Evolutionary conservation across 2,888 invertebrate species (phyloP).

Genomic region (Teinopalpus imperialis): DNA sequence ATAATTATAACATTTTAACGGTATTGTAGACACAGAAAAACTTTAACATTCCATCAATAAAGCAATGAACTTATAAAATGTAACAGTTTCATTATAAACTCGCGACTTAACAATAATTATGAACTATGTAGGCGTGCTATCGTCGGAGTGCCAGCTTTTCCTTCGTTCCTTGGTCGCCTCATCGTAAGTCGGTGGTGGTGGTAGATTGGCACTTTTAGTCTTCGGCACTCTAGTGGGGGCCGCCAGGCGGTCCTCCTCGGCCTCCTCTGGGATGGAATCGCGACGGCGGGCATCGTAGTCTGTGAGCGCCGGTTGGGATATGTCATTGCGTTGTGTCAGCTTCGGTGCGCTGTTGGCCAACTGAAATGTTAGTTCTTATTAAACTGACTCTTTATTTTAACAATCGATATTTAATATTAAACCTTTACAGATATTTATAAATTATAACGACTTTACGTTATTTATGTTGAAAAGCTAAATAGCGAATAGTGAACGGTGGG

Average conservation of each 20-base stretch:
- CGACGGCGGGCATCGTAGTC: slow-evolving; percentile 81
- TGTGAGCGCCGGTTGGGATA: slow-evolving; percentile 82
- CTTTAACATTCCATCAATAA: too few relatives aligned
- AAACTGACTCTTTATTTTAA: background rate
- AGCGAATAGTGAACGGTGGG: too few relatives aligned
- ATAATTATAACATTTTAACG: too few relatives aligned
- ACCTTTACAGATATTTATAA: too few relatives aligned
- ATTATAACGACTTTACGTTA: too few relatives aligned
- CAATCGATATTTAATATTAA: too few relatives aligned
- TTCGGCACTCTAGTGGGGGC: slow-evolving; percentile 53
- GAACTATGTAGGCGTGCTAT: slow-evolving; percentile 59
- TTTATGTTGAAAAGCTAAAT: too few relatives aligned
- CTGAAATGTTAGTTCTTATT: slow-evolving; percentile 44
- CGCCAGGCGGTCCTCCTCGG: slow-evolving; percentile 68
- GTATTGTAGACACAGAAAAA: too few relatives aligned
- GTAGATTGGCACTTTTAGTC: slow-evolving; percentile 62
- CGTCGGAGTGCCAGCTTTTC: slow-evolving; percentile 79
- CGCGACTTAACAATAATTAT: slow-evolving; percentile 1
- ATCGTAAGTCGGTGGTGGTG: slow-evolving; percentile 67
- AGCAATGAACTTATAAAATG: too few relatives aligned
- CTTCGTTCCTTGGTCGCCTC: slow-evolving; percentile 67
- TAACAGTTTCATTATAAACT: too few relatives aligned
- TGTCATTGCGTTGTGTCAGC: slow-evolving; percentile 81
- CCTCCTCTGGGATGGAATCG: slow-evolving; percentile 85
- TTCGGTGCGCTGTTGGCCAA: slow-evolving; percentile 85